Conservation (phyloP, 2,113 vertebrate genomes). For the Corythornis vintsioides region DNA sequence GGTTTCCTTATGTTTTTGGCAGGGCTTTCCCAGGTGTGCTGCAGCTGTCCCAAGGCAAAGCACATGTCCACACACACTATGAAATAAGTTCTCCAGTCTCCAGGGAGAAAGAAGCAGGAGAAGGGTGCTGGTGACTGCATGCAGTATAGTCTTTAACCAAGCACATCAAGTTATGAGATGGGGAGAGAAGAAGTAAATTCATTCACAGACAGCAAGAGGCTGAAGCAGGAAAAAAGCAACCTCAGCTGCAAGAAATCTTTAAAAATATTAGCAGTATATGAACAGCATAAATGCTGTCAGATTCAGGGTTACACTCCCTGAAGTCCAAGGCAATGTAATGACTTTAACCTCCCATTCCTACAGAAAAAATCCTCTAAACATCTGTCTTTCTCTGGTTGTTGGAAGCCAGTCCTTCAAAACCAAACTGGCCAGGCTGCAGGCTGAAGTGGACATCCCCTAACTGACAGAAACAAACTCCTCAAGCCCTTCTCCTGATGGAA, state of each 20-base stretch:
- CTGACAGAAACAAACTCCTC: conserved; percentile 57
- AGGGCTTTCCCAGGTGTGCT: background rate
- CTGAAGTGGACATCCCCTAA: background rate
- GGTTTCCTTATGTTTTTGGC: background rate
- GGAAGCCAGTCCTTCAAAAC: background rate
- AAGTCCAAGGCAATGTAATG: background rate
- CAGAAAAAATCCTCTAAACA: background rate
- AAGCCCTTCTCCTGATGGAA: conserved; percentile 52
- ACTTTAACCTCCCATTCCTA: background rate
- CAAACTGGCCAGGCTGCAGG: background rate
- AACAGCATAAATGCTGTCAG: background rate
- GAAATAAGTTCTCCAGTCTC: background rate
- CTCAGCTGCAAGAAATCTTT: background rate
- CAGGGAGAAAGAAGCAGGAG: background rate
- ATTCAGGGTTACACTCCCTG: background rate
- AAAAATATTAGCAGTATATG: background rate
- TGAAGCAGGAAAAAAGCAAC: background rate
- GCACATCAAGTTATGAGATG: background rate
- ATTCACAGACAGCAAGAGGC: background rate
- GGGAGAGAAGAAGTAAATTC: background rate
- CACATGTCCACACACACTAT: background rate
- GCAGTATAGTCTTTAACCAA: background rate
- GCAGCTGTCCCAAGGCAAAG: background rate
- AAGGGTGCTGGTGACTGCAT: background rate
- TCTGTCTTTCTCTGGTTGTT: background rate